Conservation (phyloP, 2,888 invertebrate species). For the Tiliacea aurago region DNA sequence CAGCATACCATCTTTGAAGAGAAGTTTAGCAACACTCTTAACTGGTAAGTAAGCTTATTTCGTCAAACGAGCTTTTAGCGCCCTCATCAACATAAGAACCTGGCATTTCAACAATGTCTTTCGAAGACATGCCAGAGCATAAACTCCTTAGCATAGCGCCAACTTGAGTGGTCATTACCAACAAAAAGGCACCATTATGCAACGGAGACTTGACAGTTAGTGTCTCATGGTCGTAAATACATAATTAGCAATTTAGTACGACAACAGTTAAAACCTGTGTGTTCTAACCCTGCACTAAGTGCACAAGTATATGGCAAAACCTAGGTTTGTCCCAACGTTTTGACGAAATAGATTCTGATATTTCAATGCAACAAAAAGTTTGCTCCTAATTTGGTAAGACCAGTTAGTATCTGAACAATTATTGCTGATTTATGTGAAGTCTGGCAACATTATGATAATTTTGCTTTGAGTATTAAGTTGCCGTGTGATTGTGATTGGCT, state of each 20-base stretch:
- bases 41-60: conserved; percentile 11
- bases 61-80: conserved; percentile 11
- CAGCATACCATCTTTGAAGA: not conserved
- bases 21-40: not conserved
- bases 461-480: conserved; percentile 34
- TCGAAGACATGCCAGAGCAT: conserved; percentile 44
- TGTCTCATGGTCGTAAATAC: conserved; percentile 52
- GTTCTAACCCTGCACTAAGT: conserved; percentile 39
- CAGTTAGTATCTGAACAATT: conserved; percentile 48
- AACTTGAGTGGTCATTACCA: conserved; percentile 52
- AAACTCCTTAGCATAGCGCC: conserved; percentile 39
- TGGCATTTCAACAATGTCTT: conserved; percentile 16
- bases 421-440: conserved; percentile 55
- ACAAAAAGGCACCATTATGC: conserved; percentile 48
- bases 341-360: conserved; percentile 33
- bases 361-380: conserved; percentile 46
- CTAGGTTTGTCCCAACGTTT: conserved; percentile 22
- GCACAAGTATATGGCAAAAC: conserved; percentile 46
- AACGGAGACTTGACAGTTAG: conserved; percentile 35
- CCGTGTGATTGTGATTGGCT: conserved; percentile 44
- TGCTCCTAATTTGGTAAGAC: conserved; percentile 49
- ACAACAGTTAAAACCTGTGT: conserved; percentile 56
- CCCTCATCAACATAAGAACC: conserved; percentile 1
- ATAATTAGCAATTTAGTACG: conserved; percentile 60
- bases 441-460: conserved; percentile 52